Evolutionary conservation across 2,797 vertebrate genomes (phyloP).

Genomic region (Sorex maritimensis): DNA sequence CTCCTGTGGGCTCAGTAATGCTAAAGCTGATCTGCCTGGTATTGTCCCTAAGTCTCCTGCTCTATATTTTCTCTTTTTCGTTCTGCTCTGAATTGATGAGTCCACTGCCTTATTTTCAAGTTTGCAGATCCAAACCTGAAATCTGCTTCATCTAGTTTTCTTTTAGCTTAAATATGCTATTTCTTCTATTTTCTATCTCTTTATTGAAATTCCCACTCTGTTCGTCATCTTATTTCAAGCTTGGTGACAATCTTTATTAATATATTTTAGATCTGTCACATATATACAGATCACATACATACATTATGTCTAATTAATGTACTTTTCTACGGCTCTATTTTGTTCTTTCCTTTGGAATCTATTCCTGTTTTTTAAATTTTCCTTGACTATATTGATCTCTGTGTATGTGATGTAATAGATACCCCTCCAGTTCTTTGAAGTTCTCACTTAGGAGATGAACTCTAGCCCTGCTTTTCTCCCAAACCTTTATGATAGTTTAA

Average conservation of each 20-base stretch:
- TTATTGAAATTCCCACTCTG: too few species aligned
- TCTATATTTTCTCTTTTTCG: neutral
- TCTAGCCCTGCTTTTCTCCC: neutral
- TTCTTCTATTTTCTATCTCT: too few species aligned
- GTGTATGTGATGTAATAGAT: neutral
- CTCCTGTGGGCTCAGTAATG: neutral
- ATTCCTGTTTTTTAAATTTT: neutral
- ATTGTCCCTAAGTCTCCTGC: neutral
- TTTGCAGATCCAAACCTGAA: neutral
- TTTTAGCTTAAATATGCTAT: neutral
- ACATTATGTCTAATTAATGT: too few species aligned
- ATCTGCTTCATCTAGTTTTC: neutral
- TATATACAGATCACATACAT: too few species aligned
- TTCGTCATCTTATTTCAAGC: neutral
- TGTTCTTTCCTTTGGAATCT: neutral
- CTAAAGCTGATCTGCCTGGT: neutral
- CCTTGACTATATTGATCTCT: neutral
- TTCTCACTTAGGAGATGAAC: neutral
- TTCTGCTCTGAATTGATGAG: neutral
- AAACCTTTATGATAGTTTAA: neutral
- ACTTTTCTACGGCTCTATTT: neutral
- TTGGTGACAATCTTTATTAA: slow-evolving; percentile 16
- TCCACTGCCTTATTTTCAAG: neutral
- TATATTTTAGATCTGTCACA: neutral
- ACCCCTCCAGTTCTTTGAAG: too few species aligned